phyloP scores from a whole-genome alignment of 92 coral and sea anemone genomes.

The Virgularia gustaviana region DNA sequence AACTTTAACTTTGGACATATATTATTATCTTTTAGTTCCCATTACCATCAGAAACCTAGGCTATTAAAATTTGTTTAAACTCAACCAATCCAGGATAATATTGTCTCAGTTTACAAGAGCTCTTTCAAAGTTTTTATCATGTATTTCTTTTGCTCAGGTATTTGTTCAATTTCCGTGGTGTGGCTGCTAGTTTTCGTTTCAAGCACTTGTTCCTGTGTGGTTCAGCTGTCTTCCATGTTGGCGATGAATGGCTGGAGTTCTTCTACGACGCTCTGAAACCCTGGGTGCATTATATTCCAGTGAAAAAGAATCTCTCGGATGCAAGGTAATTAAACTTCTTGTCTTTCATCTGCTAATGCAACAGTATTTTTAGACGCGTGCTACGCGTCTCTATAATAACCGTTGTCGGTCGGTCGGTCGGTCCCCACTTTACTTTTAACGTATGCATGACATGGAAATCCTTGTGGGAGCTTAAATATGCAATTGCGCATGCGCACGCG shows the following conservation, averaged over 20 bases:
- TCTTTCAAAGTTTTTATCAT: not conserved
- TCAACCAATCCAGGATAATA: not conserved
- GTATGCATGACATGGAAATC: too few species aligned
- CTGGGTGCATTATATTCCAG: constrained; percentile 96
- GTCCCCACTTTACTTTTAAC: too few species aligned
- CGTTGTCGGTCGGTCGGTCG: too few species aligned
- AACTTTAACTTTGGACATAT: not conserved
- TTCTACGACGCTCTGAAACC: constrained; percentile 94
- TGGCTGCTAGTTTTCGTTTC: constrained; percentile 98
- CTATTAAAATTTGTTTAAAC: not conserved
- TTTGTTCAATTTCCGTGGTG: constrained; percentile 95
- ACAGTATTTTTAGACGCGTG: too few species aligned
- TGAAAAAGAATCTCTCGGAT: constrained; percentile 70
- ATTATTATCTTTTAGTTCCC: too few species aligned
- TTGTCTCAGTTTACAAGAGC: not conserved
- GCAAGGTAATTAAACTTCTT: constrained; percentile 59
- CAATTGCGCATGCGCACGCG: too few species aligned
- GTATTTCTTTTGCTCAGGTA: constrained; percentile 59
- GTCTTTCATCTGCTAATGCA: not conserved
- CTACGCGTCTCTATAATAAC: too few species aligned
- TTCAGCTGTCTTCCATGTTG: constrained; percentile 93
- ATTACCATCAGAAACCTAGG: not conserved
- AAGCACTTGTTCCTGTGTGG: constrained; percentile 93
- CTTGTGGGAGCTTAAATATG: too few species aligned
- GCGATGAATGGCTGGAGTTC: constrained; percentile 93